Base-by-base conservation (phyloP, 2,113 vertebrate species). In the Leptosomus discolor region DNA sequence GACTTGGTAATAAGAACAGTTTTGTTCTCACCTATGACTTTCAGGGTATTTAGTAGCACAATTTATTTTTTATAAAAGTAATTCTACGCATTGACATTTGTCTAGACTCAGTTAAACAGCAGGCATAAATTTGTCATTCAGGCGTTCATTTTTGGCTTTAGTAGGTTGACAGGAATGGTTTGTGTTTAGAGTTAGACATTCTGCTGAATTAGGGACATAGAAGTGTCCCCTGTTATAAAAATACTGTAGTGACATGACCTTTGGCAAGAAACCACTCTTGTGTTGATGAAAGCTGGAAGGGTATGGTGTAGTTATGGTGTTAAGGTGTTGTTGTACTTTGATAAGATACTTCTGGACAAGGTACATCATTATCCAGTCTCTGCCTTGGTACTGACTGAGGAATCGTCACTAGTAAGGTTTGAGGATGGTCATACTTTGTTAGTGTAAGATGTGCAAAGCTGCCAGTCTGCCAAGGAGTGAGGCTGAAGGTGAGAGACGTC, bases 271-370 rank as follows among this genome's bases (percentile, higher is more conserved):
- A 61, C 2, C 11, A 27, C n/a, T 88, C 22, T 87, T 45, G 48
- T 67, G 34, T 20, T 88, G 46, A 64, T 37, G 54, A 65, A 67
- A 86, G 15, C n/a, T 88, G 45, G 36, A 16, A 77, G 32, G 29
- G 8, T 39, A 54, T 2, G 5, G 23, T 58, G 13, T n/a, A 54
- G 29, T 85, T 92, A 58, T 22, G 17, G 17, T 54, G 32, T 43
- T 79, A 50, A 3, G 58, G 53, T 0, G 0, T 11, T 74, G 15
- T 12, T 64, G 12, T 43, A 18, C 60, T 91, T 58, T 56, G 46
- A 32, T 34, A 43, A 51, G 12, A 22, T 30, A 77, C 29, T 90
- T 90, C 50, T 67, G 71, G 12, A 36, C 26, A 29, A 53, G 17
- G 27, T 45, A 22, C 1, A 1, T 5, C 46, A 26, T 78, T 94